phyloP scores from a whole-genome alignment of 2,888 invertebrate species.

The Hypena proboscidalis region DNA sequence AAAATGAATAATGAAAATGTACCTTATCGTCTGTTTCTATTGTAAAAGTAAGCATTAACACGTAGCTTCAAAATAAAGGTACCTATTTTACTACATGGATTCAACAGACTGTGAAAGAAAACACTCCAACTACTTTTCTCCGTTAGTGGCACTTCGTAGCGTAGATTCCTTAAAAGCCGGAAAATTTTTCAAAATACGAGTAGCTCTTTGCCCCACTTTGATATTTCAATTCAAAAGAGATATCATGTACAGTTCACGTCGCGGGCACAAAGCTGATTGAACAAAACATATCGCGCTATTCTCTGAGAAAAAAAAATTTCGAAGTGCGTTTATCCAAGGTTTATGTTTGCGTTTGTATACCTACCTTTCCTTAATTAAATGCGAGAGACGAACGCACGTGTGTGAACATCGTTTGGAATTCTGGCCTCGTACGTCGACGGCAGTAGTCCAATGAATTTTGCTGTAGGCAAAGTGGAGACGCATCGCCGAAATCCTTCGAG shows the following conservation, averaged over 20 bases:
- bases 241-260: conserved; percentile 44
- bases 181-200: conserved; percentile 71
- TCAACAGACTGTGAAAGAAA: conserved; percentile 45
- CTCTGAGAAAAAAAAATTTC: conserved; percentile 30
- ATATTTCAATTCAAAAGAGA: conserved; percentile 61
- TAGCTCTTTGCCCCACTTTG: conserved; percentile 58
- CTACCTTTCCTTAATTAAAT: conserved; percentile 28
- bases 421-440: conserved; percentile 32
- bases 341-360: conserved; percentile 10
- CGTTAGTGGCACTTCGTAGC: conserved; percentile 48
- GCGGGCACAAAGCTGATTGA: conserved; percentile 52
- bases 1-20: too few species aligned
- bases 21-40: conserved; percentile 15
- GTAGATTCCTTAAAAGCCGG: conserved; percentile 63
- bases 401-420: conserved; percentile 34
- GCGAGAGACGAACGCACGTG: conserved; percentile 18
- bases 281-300: conserved; percentile 32
- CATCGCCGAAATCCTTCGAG: conserved; percentile 63
- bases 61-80: conserved; percentile 35
- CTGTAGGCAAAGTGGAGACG: conserved; percentile 42
- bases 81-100: conserved; percentile 32
- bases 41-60: conserved; percentile 22
- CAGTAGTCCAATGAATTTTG: conserved; percentile 41
- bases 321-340: conserved; percentile 6
- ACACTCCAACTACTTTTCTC: conserved; percentile 49